Evolutionary conservation across 2,888 invertebrate species (phyloP), one percentile per base, ranked within the genome.

Genomic region (Rhagium mordax): DNA sequence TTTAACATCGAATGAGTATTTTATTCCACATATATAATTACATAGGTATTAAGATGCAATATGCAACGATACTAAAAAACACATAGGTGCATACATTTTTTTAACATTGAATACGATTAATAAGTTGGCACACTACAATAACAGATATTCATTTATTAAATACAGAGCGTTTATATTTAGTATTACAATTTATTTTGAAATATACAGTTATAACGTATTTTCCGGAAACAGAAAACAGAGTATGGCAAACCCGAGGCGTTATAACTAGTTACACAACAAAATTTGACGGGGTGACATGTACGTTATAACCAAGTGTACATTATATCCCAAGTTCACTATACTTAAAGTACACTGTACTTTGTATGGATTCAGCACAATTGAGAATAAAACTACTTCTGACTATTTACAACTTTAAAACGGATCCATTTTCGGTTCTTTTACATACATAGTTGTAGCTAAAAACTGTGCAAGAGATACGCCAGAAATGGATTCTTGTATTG

Each of bases 21-120:
- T 68, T 65, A 70, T 60, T 67, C 33, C 55, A 64, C 66, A 62
- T 60, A 72, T 51, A 62, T 59, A 72, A 51, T 57, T 41, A 59
- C 16, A 24, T 41, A 33, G 16, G 60, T 29, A 65, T 49, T 65
- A 62, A 61, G 51, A 77, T 77, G 77, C 77, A 76, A 78, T 76
- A 78, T 76, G 75, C 74, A 76, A 76, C 69, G 72, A 68, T 75
- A 78, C 75, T 71, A 71, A 74, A 74, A 64, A 70, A 77, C 77
- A 77, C 75, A 75, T 68, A 74, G 57, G 77, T 77, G 77, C 75
- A 77, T 77, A 77, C 75, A 74, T 70, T 70, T 69, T 61, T 67
- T 75, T 59, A 74, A 77, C 74, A 74, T 64, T 74, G 53, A 78
- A 62, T 70, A 71, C 64, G 57, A 70, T 69, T 71, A 66, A 71